phyloP scores from a whole-genome alignment of 2,888 invertebrate species.

The Apocheima hispidaria region DNA sequence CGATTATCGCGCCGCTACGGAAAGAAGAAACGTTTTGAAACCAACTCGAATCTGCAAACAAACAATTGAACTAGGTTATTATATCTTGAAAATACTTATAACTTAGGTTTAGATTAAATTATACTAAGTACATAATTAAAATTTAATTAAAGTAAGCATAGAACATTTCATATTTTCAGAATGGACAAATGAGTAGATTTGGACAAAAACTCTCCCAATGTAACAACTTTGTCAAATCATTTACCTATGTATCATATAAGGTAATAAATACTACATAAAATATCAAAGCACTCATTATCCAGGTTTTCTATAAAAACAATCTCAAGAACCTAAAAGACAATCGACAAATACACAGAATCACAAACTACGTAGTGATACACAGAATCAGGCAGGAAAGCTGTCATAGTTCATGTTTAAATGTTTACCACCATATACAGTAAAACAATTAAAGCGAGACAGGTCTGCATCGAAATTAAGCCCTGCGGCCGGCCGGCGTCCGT shows the following conservation, averaged over 20 bases:
- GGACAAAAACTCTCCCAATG: no score
- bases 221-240: no score
- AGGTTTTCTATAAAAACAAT: background rate
- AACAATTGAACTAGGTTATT: slow-evolving; percentile 27
- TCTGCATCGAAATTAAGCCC: slow-evolving; percentile 82
- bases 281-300: no score
- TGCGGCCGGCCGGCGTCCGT: slow-evolving; percentile 75
- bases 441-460: slow-evolving; percentile 75
- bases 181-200: no score
- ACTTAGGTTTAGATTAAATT: no score
- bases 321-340: background rate
- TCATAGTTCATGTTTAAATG: slow-evolving; percentile 46
- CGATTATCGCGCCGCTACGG: slow-evolving; percentile 62
- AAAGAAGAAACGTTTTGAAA: slow-evolving; percentile 58
- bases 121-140: no score
- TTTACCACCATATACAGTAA: slow-evolving; percentile 67
- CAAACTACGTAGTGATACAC: background rate
- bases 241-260: no score
- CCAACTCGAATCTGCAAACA: slow-evolving; percentile 46
- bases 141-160: no score
- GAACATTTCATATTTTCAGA: no score
- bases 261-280: no score
- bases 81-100: background rate
- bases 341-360: background rate
- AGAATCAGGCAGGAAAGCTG: slow-evolving; percentile 16